A percentile compares a stretch with the other conserved stretches of the same genome.
Evolutionary conservation across 2,797 vertebrate species (phyloP).

Genomic region (Muraenolepis orangiensis): DNA sequence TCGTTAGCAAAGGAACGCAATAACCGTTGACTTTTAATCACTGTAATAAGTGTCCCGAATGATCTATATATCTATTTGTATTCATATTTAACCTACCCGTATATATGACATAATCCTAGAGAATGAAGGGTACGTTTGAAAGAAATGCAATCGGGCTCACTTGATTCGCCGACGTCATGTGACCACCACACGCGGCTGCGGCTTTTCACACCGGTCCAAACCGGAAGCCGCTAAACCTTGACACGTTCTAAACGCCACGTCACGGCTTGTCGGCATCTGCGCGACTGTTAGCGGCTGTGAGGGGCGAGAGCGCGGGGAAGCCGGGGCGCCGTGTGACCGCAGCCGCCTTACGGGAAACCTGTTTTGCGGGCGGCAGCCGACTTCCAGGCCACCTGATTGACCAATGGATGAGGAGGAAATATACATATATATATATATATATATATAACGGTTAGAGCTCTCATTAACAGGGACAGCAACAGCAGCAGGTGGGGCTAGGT

Average conservation of each 20-base stretch:
- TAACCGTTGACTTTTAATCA: background rate
- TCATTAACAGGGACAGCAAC: constrained; percentile 60
- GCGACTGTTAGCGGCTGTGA: constrained; percentile 61
- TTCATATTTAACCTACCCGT: too few species aligned
- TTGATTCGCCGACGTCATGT: background rate
- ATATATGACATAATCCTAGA: background rate
- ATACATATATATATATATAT: too few species aligned
- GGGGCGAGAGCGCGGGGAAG: constrained; percentile 41
- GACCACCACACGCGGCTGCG: background rate
- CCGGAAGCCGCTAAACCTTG: constrained; percentile 4
- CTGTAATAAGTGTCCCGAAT: too few species aligned
- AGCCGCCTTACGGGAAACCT: constrained; percentile 32
- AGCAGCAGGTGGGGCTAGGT: constrained; percentile 30
- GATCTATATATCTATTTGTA: too few species aligned
- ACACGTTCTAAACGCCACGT: constrained; percentile 46
- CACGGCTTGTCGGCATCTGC: constrained; percentile 54
- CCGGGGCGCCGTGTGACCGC: constrained; percentile 43
- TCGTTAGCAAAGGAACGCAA: background rate
- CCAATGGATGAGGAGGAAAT: constrained; percentile 51
- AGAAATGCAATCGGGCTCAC: background rate
- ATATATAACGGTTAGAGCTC: too few species aligned
- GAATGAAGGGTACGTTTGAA: background rate
- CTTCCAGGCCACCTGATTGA: constrained; percentile 60
- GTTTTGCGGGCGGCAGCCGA: constrained; percentile 46
- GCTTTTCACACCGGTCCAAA: background rate